These are phyloP conservation scores for Toxostoma redivivum DNA, from an alignment of 2,113 vertebrate genomes.

Conservation along the genomic window DNA sequence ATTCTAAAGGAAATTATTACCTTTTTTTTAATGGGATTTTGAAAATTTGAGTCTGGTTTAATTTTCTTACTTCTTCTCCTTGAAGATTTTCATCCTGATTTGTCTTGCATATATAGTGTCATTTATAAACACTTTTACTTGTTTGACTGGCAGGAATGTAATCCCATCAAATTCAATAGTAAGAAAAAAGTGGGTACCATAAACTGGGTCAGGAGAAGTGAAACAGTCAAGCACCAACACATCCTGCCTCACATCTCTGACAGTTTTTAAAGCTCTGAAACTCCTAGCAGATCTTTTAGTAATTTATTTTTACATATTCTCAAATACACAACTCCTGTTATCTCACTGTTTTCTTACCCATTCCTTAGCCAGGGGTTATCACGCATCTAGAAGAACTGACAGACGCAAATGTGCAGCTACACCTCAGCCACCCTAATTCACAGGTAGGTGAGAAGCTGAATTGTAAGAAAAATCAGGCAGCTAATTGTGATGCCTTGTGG, in stretches of 20 bases:
- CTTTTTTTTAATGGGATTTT: neutral
- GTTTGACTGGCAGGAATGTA: neutral
- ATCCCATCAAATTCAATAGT: neutral
- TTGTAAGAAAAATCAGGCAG: neutral
- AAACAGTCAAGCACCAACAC: neutral
- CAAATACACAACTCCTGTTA: rapidly evolving
- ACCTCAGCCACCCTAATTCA: neutral
- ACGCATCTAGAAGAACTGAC: neutral
- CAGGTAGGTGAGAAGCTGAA: neutral
- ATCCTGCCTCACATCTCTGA: neutral
- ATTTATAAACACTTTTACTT: neutral
- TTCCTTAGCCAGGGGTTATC: neutral
- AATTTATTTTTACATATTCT: neutral
- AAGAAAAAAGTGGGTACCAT: neutral
- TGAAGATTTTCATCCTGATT: neutral
- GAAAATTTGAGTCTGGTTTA: neutral
- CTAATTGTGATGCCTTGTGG: neutral
- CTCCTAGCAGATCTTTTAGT: neutral
- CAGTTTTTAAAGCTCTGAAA: neutral
- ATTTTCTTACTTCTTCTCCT: neutral
- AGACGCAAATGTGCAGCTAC: neutral
- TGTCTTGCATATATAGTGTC: neutral
- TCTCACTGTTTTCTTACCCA: neutral
- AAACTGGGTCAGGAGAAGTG: neutral
- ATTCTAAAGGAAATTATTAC: neutral